Evolutionary conservation across 2,888 invertebrate species (phyloP).

Genomic region (Rhopalosiphum nymphaeae): DNA sequence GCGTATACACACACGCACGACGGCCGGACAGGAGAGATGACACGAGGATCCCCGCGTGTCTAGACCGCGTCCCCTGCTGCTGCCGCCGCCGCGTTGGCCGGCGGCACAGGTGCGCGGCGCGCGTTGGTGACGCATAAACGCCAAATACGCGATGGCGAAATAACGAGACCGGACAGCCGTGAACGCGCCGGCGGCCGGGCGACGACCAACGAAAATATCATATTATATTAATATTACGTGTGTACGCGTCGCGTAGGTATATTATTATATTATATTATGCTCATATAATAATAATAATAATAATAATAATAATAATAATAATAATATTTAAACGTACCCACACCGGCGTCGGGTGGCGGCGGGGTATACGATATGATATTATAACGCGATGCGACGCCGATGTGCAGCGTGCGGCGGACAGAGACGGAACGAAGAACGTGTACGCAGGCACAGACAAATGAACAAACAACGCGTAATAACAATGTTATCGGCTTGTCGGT

Average conservation of each 20-base stretch:
- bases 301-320: background rate
- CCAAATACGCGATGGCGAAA: conserved; percentile 38
- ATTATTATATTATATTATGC: background rate
- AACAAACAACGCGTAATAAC: conserved; percentile 65
- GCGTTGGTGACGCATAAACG: conserved; percentile 53
- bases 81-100: background rate
- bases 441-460: conserved; percentile 59
- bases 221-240: background rate
- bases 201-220: background rate
- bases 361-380: background rate
- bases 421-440: conserved; percentile 48
- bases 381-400: background rate
- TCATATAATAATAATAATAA: background rate
- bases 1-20: background rate
- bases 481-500: conserved; percentile 65
- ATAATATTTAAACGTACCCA: background rate
- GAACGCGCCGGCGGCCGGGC: conserved; percentile 38
- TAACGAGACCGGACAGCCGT: conserved; percentile 65
- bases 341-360: background rate
- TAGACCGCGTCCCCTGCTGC: conserved; percentile 46
- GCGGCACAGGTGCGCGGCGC: conserved; percentile 29
- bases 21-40: conserved; percentile 26
- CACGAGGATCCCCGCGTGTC: conserved; percentile 30
- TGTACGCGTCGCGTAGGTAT: background rate
- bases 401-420: conserved; percentile 12